phyloP scores from a whole-genome alignment of 2,113 vertebrate genomes.

The Nothobranchius furzeri region DNA sequence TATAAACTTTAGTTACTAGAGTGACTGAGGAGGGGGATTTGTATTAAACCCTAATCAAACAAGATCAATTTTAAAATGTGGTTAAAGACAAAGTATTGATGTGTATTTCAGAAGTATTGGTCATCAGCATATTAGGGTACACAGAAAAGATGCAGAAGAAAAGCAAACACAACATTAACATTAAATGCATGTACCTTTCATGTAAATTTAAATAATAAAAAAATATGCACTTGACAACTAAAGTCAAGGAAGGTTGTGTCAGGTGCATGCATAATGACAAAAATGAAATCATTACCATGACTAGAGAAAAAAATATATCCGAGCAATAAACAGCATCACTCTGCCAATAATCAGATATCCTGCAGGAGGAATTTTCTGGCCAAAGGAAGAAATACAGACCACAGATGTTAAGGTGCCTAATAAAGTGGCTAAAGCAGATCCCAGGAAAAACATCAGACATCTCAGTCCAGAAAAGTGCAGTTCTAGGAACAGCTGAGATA shows the following conservation, averaged over 20 bases:
- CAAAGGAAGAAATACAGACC: no score
- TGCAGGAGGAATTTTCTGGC: no score
- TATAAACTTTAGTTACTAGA: no score
- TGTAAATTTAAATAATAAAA: neutral
- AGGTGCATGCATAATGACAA: conserved; percentile 2
- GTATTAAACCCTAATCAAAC: neutral
- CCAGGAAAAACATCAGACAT: no score
- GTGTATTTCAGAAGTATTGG: neutral
- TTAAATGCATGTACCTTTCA: conserved; percentile 20
- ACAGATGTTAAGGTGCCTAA: no score
- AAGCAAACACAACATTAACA: conserved; percentile 11
- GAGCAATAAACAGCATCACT: no score
- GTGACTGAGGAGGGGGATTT: no score
- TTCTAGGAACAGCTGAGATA: no score
- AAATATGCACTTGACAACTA: neutral
- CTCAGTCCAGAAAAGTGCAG: no score
- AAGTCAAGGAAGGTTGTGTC: conserved; percentile 1
- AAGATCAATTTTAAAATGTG: neutral
- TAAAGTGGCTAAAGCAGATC: no score
- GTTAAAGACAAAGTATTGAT: neutral
- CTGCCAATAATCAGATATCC: no score
- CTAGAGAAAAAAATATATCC: neutral
- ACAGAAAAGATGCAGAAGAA: neutral
- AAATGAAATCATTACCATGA: conserved; percentile 2
- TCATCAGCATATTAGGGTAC: neutral